phyloP scores from a whole-genome alignment of 2,888 invertebrate species.

The Erebia aethiops region DNA sequence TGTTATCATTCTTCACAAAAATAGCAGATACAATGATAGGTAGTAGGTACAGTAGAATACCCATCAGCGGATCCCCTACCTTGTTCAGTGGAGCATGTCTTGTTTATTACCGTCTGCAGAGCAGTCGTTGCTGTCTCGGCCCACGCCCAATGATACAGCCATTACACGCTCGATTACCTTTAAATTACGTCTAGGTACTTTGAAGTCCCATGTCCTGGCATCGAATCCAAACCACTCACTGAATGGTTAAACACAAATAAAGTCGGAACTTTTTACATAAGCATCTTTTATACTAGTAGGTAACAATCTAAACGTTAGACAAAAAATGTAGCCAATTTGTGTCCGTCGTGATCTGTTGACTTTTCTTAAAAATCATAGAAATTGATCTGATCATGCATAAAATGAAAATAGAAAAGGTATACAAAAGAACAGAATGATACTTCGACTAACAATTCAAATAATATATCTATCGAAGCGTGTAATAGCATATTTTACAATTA shows the following conservation, averaged over 20 bases:
- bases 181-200: conserved; percentile 59
- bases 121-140: conserved; percentile 50
- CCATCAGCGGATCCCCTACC: conserved; percentile 36
- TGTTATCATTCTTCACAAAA: no score
- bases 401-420: neutral
- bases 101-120: conserved; percentile 32
- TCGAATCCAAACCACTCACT: conserved; percentile 49
- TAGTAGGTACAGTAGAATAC: conserved; percentile 11
- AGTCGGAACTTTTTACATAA: conserved; percentile 6
- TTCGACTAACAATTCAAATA: neutral
- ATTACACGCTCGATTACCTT: conserved; percentile 74
- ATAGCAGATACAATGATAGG: no score
- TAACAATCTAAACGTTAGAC: neutral
- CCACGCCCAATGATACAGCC: conserved; percentile 66
- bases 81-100: conserved; percentile 58
- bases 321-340: neutral
- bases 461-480: conserved; percentile 1
- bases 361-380: conserved; percentile 2
- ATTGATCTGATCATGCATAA: neutral
- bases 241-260: conserved; percentile 16
- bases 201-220: conserved; percentile 52
- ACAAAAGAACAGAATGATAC: neutral
- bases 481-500: neutral
- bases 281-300: neutral
- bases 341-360: neutral